Evolutionary conservation across 2,797 vertebrate species (phyloP).

Genomic region (Taeniopygia guttata): DNA sequence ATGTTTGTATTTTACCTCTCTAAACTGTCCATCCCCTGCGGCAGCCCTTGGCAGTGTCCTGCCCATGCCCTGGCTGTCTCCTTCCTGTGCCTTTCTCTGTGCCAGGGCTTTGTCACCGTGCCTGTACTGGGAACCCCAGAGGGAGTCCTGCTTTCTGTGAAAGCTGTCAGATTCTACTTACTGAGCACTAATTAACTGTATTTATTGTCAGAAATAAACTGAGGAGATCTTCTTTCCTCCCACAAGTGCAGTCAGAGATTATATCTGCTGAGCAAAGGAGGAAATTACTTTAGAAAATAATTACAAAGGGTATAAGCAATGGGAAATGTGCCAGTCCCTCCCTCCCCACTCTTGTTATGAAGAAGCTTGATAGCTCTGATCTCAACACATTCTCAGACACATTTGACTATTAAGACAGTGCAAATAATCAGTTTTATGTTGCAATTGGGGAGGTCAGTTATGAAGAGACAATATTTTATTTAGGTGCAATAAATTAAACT

Average conservation of each 20-base stretch:
- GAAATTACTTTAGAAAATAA: not conserved
- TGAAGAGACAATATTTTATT: not conserved
- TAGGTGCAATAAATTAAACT: not conserved
- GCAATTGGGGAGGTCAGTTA: not conserved
- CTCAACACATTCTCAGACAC: not conserved
- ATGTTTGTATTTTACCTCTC: not conserved
- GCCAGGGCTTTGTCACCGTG: accelerated
- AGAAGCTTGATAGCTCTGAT: not conserved
- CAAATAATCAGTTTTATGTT: not conserved
- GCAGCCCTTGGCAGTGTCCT: not conserved
- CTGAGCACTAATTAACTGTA: not conserved
- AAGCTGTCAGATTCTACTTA: not conserved
- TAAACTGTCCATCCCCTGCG: not conserved
- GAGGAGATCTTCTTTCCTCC: not conserved
- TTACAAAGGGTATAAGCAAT: not conserved
- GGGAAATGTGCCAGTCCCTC: not conserved
- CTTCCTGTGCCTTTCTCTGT: not conserved
- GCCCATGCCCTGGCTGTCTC: accelerated
- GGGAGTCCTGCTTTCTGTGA: not conserved
- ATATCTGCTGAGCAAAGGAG: not conserved
- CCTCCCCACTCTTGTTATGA: not conserved
- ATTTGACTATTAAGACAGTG: not conserved
- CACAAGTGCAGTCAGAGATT: not conserved
- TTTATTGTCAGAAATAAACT: not conserved
- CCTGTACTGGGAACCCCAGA: not conserved